Evolutionary conservation across 2,797 vertebrate species (phyloP), one percentile per base, ranked within the genome.

Genomic region (Megaceryle alcyon): DNA sequence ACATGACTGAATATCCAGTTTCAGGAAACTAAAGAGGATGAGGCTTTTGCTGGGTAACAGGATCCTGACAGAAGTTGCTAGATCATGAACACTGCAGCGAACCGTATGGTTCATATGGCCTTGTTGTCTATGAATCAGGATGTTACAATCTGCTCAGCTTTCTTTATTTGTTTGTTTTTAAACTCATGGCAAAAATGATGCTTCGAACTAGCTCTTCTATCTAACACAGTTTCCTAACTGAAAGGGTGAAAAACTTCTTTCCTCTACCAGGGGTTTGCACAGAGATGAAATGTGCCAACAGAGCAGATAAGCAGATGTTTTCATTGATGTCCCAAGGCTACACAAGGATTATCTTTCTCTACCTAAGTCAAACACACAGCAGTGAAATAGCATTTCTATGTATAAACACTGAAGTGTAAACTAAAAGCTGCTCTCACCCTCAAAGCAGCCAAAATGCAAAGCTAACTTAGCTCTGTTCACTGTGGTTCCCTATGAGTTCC

Each of bases 1-100:
- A 53, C 61, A 51, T 80, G 92, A 82, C 71, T 88, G 72, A 92
- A 70, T 77, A 93, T 54, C 53, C 75, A 81, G 41, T 80, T 86
- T 82, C 71, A 61, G 44, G 33, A 86, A 78, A 61, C 44, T 54
- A 37, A 86, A 90, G 54, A 84, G 26, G 28, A 80, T 65, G 77
- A 92, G 37, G 41, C 68, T 82, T 95, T 94, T 65, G 19, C 75
- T 78, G 64, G 44, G 41, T 78, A 77, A 68, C 85, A 63, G 68
- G 68, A 77, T 93, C 44, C 61, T 75, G 60, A 77, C 44, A 87
- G 88, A 93, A 93, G n/a, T 26, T 5, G 5, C 53, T 75, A 59
- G 64, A 31, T 90, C 83, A 71, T 3, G 4, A 79, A 48, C 37
- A 29, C 19, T 28, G 31, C 44, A n/a, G 54, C 49, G 57, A 94